These are phyloP conservation scores for Acrobasis suavella DNA, from an alignment of 2,888 invertebrate genomes.

Conservation along the genomic window DNA sequence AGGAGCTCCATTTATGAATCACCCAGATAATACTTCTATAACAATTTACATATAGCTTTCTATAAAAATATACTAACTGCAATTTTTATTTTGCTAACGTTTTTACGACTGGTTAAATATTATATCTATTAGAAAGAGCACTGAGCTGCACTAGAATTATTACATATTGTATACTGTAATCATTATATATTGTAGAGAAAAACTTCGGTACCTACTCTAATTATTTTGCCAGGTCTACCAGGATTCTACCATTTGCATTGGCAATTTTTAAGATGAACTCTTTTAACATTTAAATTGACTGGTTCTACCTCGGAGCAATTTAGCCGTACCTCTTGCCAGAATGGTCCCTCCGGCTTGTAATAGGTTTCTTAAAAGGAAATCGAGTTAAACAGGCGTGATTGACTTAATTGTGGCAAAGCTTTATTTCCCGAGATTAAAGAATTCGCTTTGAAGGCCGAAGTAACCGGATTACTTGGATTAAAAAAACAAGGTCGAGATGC, in stretches of 20 bases:
- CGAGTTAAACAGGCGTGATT: slow-evolving; percentile 74
- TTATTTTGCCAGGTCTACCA: slow-evolving; percentile 14
- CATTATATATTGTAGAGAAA: too few species aligned
- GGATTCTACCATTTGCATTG: slow-evolving; percentile 56
- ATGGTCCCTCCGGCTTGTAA: slow-evolving; percentile 72
- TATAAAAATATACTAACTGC: too few species aligned
- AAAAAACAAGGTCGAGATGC: background rate
- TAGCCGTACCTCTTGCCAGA: slow-evolving; percentile 55
- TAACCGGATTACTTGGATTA: slow-evolving; percentile 33
- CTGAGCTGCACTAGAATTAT: too few species aligned
- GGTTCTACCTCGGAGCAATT: slow-evolving; percentile 70
- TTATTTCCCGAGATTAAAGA: slow-evolving; percentile 56
- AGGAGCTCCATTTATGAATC: too few species aligned
- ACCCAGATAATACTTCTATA: too few species aligned
- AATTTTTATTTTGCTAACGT: too few species aligned
- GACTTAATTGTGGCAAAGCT: slow-evolving; percentile 67
- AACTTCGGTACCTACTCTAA: too few species aligned
- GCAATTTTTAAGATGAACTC: slow-evolving; percentile 66
- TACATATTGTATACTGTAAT: too few species aligned
- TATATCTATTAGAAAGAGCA: too few species aligned
- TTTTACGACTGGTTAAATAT: too few species aligned
- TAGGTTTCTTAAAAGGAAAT: slow-evolving; percentile 75
- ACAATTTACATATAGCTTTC: too few species aligned
- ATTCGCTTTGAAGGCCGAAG: slow-evolving; percentile 35
- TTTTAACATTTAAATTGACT: slow-evolving; percentile 76